phyloP scores from a whole-genome alignment of 2,113 vertebrate genomes.

The Ranitomeya imitator region DNA sequence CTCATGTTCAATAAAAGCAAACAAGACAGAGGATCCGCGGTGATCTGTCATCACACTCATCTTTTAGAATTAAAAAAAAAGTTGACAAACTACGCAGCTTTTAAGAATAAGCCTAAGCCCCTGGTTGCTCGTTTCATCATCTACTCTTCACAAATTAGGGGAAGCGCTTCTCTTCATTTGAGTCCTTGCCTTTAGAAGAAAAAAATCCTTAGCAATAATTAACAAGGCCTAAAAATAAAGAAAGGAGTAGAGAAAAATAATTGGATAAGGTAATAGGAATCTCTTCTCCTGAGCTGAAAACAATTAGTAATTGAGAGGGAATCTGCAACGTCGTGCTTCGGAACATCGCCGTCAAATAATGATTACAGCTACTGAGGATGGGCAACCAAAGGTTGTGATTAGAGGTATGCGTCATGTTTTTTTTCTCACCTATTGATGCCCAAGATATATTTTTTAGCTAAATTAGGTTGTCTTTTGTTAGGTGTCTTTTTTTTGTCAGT shows the following conservation, averaged over 20 bases:
- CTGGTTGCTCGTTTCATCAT: neutral
- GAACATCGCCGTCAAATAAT: neutral
- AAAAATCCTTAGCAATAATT: constrained; percentile 5
- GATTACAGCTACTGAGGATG: neutral
- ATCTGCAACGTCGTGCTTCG: neutral
- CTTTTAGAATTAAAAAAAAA: too few species aligned
- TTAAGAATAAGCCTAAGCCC: too few species aligned
- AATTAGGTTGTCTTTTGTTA: too few species aligned
- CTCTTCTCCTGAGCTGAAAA: neutral
- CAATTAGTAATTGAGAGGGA: neutral
- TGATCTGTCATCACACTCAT: too few species aligned
- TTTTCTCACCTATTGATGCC: too few species aligned
- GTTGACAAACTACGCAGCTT: too few species aligned
- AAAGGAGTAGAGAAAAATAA: neutral
- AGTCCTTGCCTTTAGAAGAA: neutral
- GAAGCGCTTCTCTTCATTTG: neutral
- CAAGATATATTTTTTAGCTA: too few species aligned
- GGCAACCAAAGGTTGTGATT: neutral
- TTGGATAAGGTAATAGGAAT: constrained; percentile 1
- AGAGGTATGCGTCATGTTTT: neutral
- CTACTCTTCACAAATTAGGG: neutral
- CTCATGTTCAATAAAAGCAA: too few species aligned
- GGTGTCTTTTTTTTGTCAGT: too few species aligned
- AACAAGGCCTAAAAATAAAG: constrained; percentile 32
- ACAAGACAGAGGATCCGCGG: too few species aligned